These are phyloP conservation scores for Melikaiella ostensackeni DNA, from an alignment of 2,888 invertebrate species.

Conservation along the genomic window DNA sequence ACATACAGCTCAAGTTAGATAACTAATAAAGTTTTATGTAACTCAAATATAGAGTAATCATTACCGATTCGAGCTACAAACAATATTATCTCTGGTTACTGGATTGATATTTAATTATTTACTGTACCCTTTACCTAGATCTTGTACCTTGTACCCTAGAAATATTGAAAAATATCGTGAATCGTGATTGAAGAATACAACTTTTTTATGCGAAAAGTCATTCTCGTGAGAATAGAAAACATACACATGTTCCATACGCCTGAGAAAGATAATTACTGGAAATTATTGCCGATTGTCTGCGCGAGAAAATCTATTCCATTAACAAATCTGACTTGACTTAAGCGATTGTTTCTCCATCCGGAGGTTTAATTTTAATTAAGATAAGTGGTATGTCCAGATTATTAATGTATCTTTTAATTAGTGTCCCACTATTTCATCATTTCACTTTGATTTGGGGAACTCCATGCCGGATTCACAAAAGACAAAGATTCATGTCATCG, in stretches of 20 bases:
- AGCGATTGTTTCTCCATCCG: constrained; percentile 9
- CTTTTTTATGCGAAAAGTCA: constrained; percentile 8
- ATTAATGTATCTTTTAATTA: not conserved
- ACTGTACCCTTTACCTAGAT: constrained; percentile 25
- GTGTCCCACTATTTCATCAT: too few relatives aligned
- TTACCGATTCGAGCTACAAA: constrained; percentile 15
- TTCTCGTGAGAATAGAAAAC: constrained; percentile 32
- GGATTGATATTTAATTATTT: constrained; percentile 15
- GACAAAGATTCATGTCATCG: too few relatives aligned
- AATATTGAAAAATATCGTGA: not conserved
- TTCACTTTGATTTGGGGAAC: too few relatives aligned
- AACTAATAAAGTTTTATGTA: constrained; percentile 15
- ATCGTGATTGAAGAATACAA: not conserved
- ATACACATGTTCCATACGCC: constrained; percentile 24
- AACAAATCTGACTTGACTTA: constrained; percentile 28
- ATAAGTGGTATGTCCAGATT: not conserved
- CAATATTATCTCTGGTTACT: constrained; percentile 22
- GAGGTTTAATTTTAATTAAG: not conserved
- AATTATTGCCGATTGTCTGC: constrained; percentile 32
- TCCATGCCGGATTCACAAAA: too few relatives aligned
- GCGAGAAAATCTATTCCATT: constrained; percentile 24
- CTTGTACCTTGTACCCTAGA: not conserved
- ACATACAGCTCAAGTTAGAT: not conserved
- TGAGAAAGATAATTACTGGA: constrained; percentile 31
- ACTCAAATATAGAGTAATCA: constrained; percentile 30